Percentiles rank a stretch among this genome's conserved stretches.
phyloP scores from a whole-genome alignment of 2,797 vertebrate species.

The Siniperca undulata region DNA sequence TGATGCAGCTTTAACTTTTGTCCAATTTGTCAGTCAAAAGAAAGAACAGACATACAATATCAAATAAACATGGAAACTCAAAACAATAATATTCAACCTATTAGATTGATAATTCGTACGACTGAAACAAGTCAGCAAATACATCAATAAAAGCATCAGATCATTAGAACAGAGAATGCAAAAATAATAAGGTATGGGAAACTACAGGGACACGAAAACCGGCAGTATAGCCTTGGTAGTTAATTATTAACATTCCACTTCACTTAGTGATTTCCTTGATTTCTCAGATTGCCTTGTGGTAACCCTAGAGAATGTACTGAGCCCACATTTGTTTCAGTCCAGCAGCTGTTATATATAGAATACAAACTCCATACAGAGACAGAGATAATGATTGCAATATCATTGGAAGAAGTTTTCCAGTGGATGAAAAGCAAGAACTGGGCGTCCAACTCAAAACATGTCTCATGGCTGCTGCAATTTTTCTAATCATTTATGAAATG shows the following conservation, averaged over 20 bases:
- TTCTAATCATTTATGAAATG: no score
- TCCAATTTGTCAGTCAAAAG: background rate
- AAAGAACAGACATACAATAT: no score
- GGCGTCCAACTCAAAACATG: background rate
- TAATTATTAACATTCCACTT: background rate
- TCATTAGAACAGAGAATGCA: background rate
- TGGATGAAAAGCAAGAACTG: background rate
- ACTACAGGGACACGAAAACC: background rate
- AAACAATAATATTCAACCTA: background rate
- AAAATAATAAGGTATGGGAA: background rate
- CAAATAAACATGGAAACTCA: background rate
- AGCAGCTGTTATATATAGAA: background rate
- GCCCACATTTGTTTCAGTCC: background rate
- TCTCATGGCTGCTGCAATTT: no score
- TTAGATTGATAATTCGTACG: background rate
- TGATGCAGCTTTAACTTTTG: background rate
- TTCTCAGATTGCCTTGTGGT: background rate
- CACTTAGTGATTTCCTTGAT: background rate
- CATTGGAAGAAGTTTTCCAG: background rate
- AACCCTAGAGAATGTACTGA: background rate
- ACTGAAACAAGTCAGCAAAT: no score
- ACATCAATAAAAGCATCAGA: no score
- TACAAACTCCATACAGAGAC: background rate
- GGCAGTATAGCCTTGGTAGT: background rate
- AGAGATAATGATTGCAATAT: background rate